Conservation (phyloP, 2,797 vertebrate genomes). For the Phyllotis vaccarum region DNA sequence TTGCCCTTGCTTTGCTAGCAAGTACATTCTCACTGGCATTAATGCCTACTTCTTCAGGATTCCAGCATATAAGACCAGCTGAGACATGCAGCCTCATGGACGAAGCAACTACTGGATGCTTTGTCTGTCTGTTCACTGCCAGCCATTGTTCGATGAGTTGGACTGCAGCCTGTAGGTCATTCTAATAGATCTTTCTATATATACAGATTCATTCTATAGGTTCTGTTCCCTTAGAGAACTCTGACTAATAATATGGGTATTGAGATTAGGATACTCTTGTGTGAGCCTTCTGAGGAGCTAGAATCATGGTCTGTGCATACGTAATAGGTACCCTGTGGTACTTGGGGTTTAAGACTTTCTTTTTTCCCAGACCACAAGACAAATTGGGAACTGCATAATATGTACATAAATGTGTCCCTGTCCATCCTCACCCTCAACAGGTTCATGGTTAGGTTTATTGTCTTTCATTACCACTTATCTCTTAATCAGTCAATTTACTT, state of each 20-base stretch:
- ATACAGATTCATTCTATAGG: neutral
- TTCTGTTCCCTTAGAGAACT: neutral
- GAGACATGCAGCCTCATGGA: neutral
- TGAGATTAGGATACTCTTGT: neutral
- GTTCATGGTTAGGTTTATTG: neutral
- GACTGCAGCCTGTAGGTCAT: neutral
- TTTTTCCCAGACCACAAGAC: neutral
- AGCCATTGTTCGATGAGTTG: neutral
- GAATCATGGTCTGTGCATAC: neutral
- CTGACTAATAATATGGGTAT: neutral
- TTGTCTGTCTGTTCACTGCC: neutral
- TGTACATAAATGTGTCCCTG: neutral
- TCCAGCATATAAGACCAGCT: too few relatives aligned
- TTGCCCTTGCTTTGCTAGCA: neutral
- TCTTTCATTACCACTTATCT: neutral
- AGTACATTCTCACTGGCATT: neutral
- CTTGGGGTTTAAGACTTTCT: neutral
- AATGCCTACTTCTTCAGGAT: neutral
- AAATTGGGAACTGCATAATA: neutral
- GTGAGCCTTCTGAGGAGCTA: neutral
- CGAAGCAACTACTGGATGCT: neutral
- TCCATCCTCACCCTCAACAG: neutral
- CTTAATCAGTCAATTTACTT: neutral
- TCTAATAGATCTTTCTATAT: too few relatives aligned
- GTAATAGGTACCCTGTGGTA: neutral